Conservation (phyloP, 1,140 invertebrate genomes). For the Delia radicum region DNA sequence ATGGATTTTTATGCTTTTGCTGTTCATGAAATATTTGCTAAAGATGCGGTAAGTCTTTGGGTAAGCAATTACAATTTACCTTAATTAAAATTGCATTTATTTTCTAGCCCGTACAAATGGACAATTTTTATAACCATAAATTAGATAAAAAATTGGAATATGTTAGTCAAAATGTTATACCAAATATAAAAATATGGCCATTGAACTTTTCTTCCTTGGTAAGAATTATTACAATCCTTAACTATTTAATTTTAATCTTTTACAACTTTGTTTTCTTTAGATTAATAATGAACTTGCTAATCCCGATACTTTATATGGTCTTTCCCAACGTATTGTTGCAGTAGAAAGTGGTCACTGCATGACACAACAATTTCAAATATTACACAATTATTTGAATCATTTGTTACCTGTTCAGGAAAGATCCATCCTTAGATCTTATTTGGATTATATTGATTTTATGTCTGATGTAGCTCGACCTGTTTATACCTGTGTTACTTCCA, state of each 20-base stretch:
- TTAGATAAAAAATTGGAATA: slow-evolving; percentile 73
- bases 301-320: slow-evolving; percentile 73
- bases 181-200: slow-evolving; percentile 51
- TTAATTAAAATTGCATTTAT: background rate
- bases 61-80: background rate
- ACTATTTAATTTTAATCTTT: background rate
- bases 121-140: slow-evolving; percentile 66
- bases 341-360: slow-evolving; percentile 91
- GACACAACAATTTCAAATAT: slow-evolving; percentile 79
- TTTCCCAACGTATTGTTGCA: slow-evolving; percentile 84
- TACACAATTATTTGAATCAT: slow-evolving; percentile 80
- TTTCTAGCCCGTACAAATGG: slow-evolving; percentile 55
- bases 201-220: slow-evolving; percentile 52
- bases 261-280: slow-evolving; percentile 32
- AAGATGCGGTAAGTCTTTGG: slow-evolving; percentile 65
- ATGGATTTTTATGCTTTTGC: slow-evolving; percentile 95
- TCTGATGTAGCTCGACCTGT: slow-evolving; percentile 77
- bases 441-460: slow-evolving; percentile 57
- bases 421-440: slow-evolving; percentile 54
- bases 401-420: slow-evolving; percentile 62
- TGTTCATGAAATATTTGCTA: slow-evolving; percentile 86
- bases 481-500: slow-evolving; percentile 80
- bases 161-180: slow-evolving; percentile 68
- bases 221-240: background rate
- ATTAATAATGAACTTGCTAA: slow-evolving; percentile 65